Evolutionary conservation across 1,140 invertebrate genomes (phyloP).

Genomic region (Drosophila pseudoobscura): DNA sequence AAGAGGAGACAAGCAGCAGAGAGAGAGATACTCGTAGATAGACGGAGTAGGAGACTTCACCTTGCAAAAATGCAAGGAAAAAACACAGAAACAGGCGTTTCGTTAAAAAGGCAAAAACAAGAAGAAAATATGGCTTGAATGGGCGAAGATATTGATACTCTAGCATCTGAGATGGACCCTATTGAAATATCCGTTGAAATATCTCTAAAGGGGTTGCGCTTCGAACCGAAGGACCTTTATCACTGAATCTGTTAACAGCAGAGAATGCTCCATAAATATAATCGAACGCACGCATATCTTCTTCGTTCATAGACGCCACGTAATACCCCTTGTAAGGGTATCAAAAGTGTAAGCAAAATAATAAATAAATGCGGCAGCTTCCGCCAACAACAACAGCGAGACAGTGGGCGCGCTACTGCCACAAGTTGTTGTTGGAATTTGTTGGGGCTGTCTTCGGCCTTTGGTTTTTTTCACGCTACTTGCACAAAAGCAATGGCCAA

Average conservation of each 20-base stretch:
- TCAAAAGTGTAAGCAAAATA: constrained; percentile 35
- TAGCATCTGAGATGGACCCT: too few species aligned
- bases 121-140: background rate
- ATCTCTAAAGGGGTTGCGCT: too few species aligned
- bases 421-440: constrained; percentile 37
- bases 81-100: constrained; percentile 32
- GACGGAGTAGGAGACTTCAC: constrained; percentile 52
- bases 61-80: constrained; percentile 59
- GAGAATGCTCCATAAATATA: too few species aligned
- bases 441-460: constrained; percentile 33
- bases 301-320: too few species aligned
- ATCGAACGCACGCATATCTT: too few species aligned
- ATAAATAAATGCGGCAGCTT: constrained; percentile 70
- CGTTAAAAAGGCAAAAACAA: constrained; percentile 39
- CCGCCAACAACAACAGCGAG: constrained; percentile 62
- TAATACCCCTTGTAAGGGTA: too few species aligned
- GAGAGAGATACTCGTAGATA: constrained; percentile 19
- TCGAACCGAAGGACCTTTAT: background rate
- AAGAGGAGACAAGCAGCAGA: constrained; percentile 1
- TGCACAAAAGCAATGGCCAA: constrained; percentile 70
- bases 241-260: too few species aligned
- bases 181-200: too few species aligned
- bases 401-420: constrained; percentile 38
- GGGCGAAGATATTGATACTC: too few species aligned
- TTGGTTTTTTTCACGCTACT: constrained; percentile 66